These are phyloP conservation scores for Sinodicranocentrus sp. DNA, from an alignment of 2,888 invertebrate genomes.

Conservation along the genomic window DNA sequence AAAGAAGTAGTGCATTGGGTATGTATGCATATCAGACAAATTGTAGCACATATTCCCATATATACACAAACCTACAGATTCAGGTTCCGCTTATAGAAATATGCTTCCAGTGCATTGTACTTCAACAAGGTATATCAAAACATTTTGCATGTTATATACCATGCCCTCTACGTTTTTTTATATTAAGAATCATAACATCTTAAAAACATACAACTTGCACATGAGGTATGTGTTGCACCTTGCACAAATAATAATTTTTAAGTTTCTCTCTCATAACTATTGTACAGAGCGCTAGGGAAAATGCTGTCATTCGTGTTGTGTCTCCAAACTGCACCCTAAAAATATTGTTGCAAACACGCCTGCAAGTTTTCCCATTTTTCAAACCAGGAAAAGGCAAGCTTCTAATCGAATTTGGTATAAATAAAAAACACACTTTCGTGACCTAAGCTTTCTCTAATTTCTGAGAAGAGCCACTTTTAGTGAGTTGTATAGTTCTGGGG, in stretches of 20 bases:
- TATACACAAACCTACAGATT: constrained; percentile 13
- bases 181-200: neutral
- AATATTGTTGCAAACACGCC: neutral
- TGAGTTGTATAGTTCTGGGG: neutral
- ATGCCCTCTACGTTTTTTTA: too few relatives aligned
- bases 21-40: constrained; percentile 31
- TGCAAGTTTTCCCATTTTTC: neutral
- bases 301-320: neutral
- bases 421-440: constrained; percentile 1
- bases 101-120: constrained; percentile 41
- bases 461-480: neutral
- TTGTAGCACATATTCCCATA: constrained; percentile 17
- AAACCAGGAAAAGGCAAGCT: neutral
- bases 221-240: constrained; percentile 53
- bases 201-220: too few relatives aligned
- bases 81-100: constrained; percentile 5
- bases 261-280: neutral
- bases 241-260: constrained; percentile 2
- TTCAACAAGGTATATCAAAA: constrained; percentile 10
- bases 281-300: neutral
- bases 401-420: constrained; percentile 2
- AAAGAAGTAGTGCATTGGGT: constrained; percentile 45
- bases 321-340: too few relatives aligned
- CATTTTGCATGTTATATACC: neutral
- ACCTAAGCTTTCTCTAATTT: constrained; percentile 3